Evolutionary conservation across 2,888 invertebrate genomes (phyloP), one percentile per base, ranked within the genome.

Genomic region (Dione juno): DNA sequence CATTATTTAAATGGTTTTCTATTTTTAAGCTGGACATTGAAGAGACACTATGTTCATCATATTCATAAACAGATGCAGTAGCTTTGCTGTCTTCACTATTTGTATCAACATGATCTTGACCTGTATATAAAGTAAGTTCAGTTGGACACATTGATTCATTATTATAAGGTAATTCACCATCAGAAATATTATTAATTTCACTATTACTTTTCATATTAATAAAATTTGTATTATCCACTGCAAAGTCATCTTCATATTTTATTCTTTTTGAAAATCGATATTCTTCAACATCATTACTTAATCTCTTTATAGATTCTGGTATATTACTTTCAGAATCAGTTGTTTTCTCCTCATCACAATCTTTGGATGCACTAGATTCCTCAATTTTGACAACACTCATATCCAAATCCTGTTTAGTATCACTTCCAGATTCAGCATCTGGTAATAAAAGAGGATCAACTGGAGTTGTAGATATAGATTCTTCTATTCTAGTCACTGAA

Each of bases 371-470:
- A 77, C 75, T 83, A 16, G 84, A 83, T 73, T 93, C 91, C 78
- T 93, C 89, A 79, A 91, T 90, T 74, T 87, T 87, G 40, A 92
- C 87, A 71, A 89, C 88, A 83, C 81, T 88, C 50, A 91, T 84
- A 73, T 90, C 89, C 74, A 88, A 78, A 70, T 89, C 89, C 77
- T 90, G 86, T 77, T 90, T 92, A 2, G 82, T 65, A 66, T 91
- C 91, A 82, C 75, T 84, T n/a, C 84, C 88, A 66, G 85, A 80
- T 73, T 91, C 92, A 70, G 78, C 78, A 75, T 93, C 93, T 73
- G 88, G 90, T 67, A 93, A 77, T 35, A 93, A 80, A 7, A 93
- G 84, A 13, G 93, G 93, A 81, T 93, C 93, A 67, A 92, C 84
- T 73, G 92, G 92, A 72, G 91, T 91, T 65, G 88, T 85, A 41